Evolutionary conservation across 2,113 vertebrate genomes (phyloP), one percentile per base, ranked within the genome.

Genomic region (Mungos mungo): DNA sequence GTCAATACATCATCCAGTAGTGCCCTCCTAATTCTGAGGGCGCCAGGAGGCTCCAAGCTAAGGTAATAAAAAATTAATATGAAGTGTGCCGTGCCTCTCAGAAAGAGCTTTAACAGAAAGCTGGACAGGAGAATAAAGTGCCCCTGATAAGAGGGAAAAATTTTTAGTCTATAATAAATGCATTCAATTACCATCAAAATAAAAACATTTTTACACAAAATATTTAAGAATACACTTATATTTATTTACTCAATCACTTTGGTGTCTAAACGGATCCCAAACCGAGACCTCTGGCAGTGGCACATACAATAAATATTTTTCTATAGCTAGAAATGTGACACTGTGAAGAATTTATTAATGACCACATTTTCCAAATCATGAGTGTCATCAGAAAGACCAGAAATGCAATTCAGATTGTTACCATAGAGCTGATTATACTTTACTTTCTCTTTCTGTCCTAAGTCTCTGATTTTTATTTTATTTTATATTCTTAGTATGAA

Each of bases 391-490:
- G 57, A 88, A 96, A 94, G 23, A 81, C 89, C 15, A 93, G 65
- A 95, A 97, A 92, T 80, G 23, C 52, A 92, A 47, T 23, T 89
- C 35, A 76, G 14, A 76, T 27, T 66, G 50, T 94, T 57, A 68
- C 25, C 91, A 33, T 16, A 87, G 25, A 86, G 35, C 27, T 54
- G 41, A 35, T 7, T n/a, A 0, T 80, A 77, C 69, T 86, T 92
- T 79, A 90, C 31, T 68, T 94, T 93, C 41, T 7, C 23, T 82
- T 76, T 91, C 88, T 82, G n/a, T 85, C 60, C 65, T 23, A 65
- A 93, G 63, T 71, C 31, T 96, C 47, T 95, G 18, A 92, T 93
- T 88, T 97, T 90, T 96, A 95, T 91, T 96, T 88, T 90, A 57
- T 91, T 96, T 88, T 90, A 52, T 84, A 72, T 96, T 96, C 77